Evolutionary conservation across 2,797 vertebrate genomes (phyloP).

Genomic region (Sebastes alutus): DNA sequence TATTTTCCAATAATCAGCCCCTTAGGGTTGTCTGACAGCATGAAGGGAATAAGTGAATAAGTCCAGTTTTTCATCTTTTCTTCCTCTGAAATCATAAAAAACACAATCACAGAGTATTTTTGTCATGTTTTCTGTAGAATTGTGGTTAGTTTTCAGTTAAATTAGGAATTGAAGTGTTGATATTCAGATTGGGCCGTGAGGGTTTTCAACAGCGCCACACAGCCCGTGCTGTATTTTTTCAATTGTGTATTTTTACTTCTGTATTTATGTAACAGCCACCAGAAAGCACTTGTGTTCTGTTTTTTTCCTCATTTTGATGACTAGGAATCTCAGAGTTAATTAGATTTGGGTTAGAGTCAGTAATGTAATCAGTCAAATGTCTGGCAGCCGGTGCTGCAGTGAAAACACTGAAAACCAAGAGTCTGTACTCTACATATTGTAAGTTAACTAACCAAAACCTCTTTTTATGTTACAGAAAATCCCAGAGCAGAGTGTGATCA

Average conservation of each 20-base stretch:
- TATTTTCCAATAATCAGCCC: neutral
- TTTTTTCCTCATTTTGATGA: neutral
- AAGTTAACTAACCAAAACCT: neutral
- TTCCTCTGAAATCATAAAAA: neutral
- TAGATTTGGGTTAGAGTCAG: neutral
- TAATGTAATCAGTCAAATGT: neutral
- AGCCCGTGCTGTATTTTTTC: neutral
- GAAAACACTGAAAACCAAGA: neutral
- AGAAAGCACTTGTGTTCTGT: neutral
- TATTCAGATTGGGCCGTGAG: neutral
- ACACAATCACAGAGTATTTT: neutral
- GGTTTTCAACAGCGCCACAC: neutral
- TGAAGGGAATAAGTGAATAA: neutral
- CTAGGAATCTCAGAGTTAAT: neutral
- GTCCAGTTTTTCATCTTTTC: neutral
- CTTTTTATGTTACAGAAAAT: conserved; percentile 87
- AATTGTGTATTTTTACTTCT: neutral
- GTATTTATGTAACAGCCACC: neutral
- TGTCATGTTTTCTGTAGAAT: neutral
- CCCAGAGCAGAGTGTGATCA: conserved; percentile 92
- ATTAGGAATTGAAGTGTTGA: neutral
- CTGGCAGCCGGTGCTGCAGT: neutral
- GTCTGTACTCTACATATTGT: neutral
- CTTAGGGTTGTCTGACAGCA: neutral
- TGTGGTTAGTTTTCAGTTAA: neutral